These are phyloP conservation scores for Toxotes chatareus DNA, from an alignment of 2,113 vertebrate species.

Conservation along the genomic window DNA sequence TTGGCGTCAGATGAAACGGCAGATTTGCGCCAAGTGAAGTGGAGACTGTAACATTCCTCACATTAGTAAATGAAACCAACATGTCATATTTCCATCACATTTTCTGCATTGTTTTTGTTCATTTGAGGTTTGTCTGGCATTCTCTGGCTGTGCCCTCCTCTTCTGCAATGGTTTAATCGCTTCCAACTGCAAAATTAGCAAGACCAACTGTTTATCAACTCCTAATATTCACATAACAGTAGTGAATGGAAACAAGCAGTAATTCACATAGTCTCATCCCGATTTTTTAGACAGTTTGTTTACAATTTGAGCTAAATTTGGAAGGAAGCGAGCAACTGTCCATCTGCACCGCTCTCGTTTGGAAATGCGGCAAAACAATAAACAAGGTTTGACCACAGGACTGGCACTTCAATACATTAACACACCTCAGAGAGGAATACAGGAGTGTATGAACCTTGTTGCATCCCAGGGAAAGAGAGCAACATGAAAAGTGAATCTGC, in stretches of 20 bases:
- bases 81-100: background rate
- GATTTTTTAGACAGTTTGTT: background rate
- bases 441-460: background rate
- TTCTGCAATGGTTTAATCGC: background rate
- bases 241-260: background rate
- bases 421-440: background rate
- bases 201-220: background rate
- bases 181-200: background rate
- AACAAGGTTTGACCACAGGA: background rate
- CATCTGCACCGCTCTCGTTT: background rate
- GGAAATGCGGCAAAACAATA: background rate
- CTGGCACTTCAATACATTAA: background rate
- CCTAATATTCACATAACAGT: background rate
- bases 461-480: background rate
- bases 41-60: background rate
- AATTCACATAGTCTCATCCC: background rate
- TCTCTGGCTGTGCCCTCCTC: background rate
- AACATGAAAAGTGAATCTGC: background rate
- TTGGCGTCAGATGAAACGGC: background rate
- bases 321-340: background rate
- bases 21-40: background rate
- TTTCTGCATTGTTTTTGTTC: background rate
- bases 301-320: background rate
- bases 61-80: background rate
- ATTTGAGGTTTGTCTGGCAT: no score